These are phyloP conservation scores for Idaea dimidiata DNA, from an alignment of 2,888 invertebrate species.

Conservation along the genomic window DNA sequence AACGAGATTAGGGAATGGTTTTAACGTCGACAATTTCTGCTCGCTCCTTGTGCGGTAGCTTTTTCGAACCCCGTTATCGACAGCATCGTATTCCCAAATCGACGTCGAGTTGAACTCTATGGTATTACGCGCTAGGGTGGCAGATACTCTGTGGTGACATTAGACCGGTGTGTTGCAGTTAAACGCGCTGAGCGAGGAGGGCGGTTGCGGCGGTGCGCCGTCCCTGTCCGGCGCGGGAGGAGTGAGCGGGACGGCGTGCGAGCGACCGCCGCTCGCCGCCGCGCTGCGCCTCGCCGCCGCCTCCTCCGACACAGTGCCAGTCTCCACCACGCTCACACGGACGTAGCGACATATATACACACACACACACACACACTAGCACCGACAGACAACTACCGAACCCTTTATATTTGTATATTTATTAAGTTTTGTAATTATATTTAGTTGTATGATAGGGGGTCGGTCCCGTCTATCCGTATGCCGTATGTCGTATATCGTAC, in stretches of 20 bases:
- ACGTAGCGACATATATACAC: too few relatives aligned
- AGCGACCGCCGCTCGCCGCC: slow-evolving; percentile 54
- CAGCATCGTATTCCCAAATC: too few relatives aligned
- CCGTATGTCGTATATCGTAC: background rate
- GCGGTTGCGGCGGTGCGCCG: slow-evolving; percentile 27
- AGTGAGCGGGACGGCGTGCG: slow-evolving; percentile 64
- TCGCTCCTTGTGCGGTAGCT: too few relatives aligned
- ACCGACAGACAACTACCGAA: too few relatives aligned
- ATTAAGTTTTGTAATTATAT: slow-evolving; percentile 48
- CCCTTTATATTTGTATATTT: slow-evolving; percentile 63
- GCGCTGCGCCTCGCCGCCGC: slow-evolving; percentile 64
- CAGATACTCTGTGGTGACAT: too few relatives aligned
- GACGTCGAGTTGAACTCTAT: too few relatives aligned
- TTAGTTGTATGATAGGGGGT: slow-evolving; percentile 13
- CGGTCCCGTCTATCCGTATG: too few relatives aligned
- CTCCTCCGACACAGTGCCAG: slow-evolving; percentile 39
- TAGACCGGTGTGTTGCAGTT: slow-evolving; percentile 31
- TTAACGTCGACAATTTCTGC: too few relatives aligned
- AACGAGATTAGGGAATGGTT: too few relatives aligned
- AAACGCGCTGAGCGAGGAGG: slow-evolving; percentile 25
- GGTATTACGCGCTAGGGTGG: too few relatives aligned
- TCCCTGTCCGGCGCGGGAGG: slow-evolving; percentile 58
- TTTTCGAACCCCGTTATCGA: too few relatives aligned
- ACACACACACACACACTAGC: too few relatives aligned
- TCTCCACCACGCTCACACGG: slow-evolving; percentile 35